phyloP scores from a whole-genome alignment of 2,113 vertebrate genomes.

The Elgaria multicarinata region DNA sequence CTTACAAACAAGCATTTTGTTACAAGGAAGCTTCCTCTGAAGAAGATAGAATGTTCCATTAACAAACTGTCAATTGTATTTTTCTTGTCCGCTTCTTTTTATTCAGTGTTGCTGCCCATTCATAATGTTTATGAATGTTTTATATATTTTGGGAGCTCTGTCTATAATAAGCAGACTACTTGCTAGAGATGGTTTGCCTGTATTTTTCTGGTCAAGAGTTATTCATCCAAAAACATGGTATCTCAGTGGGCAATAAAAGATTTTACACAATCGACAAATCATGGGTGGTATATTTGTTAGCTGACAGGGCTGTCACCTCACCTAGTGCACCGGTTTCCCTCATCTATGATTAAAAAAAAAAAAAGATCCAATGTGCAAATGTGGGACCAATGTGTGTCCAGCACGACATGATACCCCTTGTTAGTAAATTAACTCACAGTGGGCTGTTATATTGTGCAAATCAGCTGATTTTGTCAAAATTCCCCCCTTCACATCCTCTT shows the following conservation, averaged over 20 bases:
- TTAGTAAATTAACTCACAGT: no score
- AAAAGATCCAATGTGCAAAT: no score
- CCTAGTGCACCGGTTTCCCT: neutral
- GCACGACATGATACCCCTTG: no score
- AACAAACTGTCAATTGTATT: neutral
- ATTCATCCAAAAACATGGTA: neutral
- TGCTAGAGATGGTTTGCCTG: neutral
- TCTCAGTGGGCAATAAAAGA: neutral
- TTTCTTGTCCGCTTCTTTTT: neutral
- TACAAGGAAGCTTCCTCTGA: neutral
- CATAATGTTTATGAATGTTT: neutral
- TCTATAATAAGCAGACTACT: neutral
- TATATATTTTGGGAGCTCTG: neutral
- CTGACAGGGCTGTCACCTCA: neutral
- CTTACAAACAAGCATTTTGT: neutral
- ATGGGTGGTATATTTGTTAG: neutral
- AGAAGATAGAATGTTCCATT: neutral
- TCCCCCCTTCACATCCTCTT: no score
- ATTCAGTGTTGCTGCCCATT: neutral
- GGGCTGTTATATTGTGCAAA: no score
- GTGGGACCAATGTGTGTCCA: no score
- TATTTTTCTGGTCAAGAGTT: neutral
- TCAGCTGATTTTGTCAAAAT: no score
- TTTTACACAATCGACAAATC: neutral
- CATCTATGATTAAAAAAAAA: neutral